These are phyloP conservation scores for Tetheella fluctuosa DNA, from an alignment of 2,888 invertebrate species.

Conservation along the genomic window DNA sequence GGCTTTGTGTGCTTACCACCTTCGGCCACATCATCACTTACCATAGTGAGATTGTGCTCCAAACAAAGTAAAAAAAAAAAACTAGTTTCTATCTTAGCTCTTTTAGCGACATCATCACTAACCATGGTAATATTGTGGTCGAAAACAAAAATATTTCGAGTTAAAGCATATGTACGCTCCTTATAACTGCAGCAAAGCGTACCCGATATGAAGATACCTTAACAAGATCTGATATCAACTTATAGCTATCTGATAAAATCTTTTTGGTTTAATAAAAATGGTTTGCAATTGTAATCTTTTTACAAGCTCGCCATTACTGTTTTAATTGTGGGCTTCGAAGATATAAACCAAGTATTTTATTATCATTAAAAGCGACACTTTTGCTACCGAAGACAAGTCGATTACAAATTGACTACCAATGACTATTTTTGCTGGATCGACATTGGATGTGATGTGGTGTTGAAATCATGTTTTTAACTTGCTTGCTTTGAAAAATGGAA, in stretches of 20 bases:
- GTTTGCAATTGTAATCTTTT: slow-evolving; percentile 56
- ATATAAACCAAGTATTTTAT: slow-evolving; percentile 68
- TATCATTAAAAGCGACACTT: slow-evolving; percentile 69
- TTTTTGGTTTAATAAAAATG: slow-evolving; percentile 51
- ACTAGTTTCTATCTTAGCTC: neutral
- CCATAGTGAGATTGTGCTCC: too few relatives aligned
- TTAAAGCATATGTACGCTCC: neutral
- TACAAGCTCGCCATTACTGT: slow-evolving; percentile 57
- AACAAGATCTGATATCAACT: slow-evolving; percentile 48
- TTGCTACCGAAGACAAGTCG: slow-evolving; percentile 50
- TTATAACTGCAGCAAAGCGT: slow-evolving; percentile 11
- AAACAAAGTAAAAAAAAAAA: neutral
- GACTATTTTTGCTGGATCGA: slow-evolving; percentile 28
- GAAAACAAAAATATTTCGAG: too few relatives aligned
- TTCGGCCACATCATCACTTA: too few relatives aligned
- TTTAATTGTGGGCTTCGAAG: slow-evolving; percentile 60
- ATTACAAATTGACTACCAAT: slow-evolving; percentile 54
- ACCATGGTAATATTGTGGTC: too few relatives aligned
- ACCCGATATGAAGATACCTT: slow-evolving; percentile 26
- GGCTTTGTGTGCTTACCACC: too few relatives aligned
- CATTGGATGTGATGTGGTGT: neutral
- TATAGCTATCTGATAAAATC: slow-evolving; percentile 50
- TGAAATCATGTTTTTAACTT: neutral
- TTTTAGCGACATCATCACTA: too few relatives aligned
- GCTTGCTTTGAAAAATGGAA: neutral